These are phyloP conservation scores for Stomatorhinus ivindoensis DNA, from an alignment of 2,113 vertebrate genomes.

Conservation along the genomic window DNA sequence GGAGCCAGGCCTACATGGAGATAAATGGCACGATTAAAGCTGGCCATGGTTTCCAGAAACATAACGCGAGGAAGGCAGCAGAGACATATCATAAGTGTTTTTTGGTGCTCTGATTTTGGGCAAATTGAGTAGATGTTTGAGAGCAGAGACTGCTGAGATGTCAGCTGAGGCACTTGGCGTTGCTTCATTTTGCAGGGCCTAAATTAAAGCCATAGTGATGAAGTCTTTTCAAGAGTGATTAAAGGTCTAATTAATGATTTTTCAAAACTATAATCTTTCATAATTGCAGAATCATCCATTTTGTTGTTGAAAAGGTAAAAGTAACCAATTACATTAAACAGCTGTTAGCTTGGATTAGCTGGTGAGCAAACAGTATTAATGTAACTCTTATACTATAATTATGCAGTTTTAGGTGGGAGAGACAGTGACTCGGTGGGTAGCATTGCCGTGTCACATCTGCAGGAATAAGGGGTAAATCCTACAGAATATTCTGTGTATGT, in stretches of 20 bases:
- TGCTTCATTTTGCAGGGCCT: background rate
- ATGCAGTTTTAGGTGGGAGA: background rate
- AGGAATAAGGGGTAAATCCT: background rate
- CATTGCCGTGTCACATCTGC: background rate
- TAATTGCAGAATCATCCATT: background rate
- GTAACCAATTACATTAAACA: background rate
- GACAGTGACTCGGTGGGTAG: background rate
- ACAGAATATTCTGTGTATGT: background rate
- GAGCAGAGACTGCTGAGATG: background rate
- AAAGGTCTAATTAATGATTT: background rate
- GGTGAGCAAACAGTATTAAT: background rate
- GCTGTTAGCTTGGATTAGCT: background rate
- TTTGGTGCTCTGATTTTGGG: background rate
- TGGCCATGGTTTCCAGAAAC: background rate
- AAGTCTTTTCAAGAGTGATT: background rate
- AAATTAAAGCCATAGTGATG: background rate
- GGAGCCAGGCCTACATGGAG: background rate
- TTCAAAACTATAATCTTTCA: background rate
- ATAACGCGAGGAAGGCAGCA: background rate
- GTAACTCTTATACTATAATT: background rate
- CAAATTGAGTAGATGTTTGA: background rate
- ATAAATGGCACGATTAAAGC: constrained; percentile 6
- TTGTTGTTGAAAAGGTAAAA: background rate
- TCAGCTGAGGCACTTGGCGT: background rate
- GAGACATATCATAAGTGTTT: background rate